phyloP scores from a whole-genome alignment of 2,797 vertebrate genomes.

The Karalla daura region DNA sequence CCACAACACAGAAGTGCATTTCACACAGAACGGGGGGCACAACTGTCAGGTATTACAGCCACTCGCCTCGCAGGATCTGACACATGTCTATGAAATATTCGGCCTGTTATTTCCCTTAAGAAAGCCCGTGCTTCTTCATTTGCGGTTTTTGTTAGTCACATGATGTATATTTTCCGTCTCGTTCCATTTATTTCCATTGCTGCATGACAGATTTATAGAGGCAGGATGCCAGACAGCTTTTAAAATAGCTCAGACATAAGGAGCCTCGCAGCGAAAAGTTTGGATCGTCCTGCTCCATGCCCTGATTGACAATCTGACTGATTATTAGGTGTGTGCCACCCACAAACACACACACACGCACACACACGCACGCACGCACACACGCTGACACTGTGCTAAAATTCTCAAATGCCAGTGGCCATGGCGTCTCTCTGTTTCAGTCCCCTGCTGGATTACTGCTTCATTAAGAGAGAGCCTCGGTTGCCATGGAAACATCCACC shows the following conservation, averaged over 20 bases:
- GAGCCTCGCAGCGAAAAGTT: slow-evolving; percentile 42
- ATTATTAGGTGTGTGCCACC: slow-evolving; percentile 32
- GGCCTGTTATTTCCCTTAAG: slow-evolving; percentile 16
- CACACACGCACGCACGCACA: slow-evolving; percentile 9
- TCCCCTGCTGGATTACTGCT: slow-evolving; percentile 65
- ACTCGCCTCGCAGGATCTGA: slow-evolving; percentile 24
- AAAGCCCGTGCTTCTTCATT: slow-evolving; percentile 35
- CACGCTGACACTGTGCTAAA: slow-evolving; percentile 27
- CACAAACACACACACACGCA: slow-evolving; percentile 18
- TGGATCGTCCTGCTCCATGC: slow-evolving; percentile 14
- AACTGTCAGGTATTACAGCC: background rate
- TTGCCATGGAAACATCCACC: slow-evolving; percentile 70
- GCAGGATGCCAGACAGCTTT: slow-evolving; percentile 54
- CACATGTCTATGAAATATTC: slow-evolving; percentile 12
- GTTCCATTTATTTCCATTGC: slow-evolving; percentile 39
- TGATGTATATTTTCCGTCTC: slow-evolving; percentile 45
- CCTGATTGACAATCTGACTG: slow-evolving; percentile 56
- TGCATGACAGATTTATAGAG: slow-evolving; percentile 53
- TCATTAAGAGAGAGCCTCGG: slow-evolving; percentile 66
- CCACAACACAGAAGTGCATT: background rate
- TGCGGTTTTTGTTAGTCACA: slow-evolving; percentile 35
- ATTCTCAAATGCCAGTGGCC: slow-evolving; percentile 63
- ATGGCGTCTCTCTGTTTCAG: slow-evolving; percentile 57
- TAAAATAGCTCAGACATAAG: slow-evolving; percentile 49
- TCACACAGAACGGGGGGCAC: background rate